Conservation (phyloP, 2,113 vertebrate species). For the Phalacrocorax pelagicus region DNA sequence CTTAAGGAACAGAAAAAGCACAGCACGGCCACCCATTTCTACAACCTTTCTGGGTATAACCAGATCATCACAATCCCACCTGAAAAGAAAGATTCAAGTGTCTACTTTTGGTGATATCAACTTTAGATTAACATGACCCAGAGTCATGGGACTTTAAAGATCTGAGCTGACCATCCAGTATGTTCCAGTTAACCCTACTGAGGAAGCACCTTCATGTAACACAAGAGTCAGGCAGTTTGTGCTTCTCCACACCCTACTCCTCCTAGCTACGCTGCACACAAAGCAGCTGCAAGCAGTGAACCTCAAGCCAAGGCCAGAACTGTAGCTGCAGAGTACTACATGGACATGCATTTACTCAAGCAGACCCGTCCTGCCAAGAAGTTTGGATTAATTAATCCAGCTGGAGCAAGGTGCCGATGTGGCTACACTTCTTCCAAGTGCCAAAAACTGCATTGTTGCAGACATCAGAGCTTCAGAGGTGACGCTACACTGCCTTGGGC, state of each 20-base stretch:
- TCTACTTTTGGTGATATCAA: neutral
- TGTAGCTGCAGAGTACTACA: neutral
- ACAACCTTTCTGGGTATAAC: neutral
- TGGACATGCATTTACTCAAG: neutral
- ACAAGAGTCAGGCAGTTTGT: neutral
- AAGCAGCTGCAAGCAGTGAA: neutral
- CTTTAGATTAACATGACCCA: neutral
- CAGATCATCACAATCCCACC: neutral
- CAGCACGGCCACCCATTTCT: neutral
- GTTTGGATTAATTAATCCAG: neutral
- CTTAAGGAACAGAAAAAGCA: neutral
- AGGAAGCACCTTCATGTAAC: neutral
- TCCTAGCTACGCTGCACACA: neutral
- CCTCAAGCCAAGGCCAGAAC: neutral
- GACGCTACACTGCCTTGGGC: neutral
- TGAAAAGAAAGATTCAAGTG: neutral
- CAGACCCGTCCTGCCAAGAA: neutral
- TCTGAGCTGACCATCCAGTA: neutral
- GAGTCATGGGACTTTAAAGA: neutral
- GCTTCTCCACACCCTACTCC: neutral
- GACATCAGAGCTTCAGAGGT: neutral
- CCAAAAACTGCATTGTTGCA: neutral
- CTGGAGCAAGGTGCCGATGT: neutral
- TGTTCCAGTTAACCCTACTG: neutral
- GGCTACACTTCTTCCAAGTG: neutral